phyloP scores from a whole-genome alignment of 2,888 invertebrate genomes.

The Phyllotreta striolata region DNA sequence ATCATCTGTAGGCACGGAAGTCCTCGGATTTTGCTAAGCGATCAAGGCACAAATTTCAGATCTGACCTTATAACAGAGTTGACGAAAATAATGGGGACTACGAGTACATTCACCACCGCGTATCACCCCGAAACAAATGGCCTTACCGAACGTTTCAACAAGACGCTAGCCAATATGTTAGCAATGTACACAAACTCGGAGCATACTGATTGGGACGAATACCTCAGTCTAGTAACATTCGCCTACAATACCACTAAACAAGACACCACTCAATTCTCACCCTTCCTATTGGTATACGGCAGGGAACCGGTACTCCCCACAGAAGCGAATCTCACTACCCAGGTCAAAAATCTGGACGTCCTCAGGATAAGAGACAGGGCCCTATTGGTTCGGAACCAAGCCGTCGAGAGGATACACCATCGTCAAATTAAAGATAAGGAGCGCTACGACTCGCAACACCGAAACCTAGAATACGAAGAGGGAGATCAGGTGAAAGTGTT shows the following conservation, averaged over 20 bases:
- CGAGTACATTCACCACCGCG: conserved; percentile 25
- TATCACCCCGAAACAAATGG: conserved; percentile 38
- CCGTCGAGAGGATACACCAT: conserved; percentile 7
- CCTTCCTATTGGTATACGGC: conserved; percentile 7
- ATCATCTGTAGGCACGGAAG: too few relatives aligned
- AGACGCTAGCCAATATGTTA: conserved; percentile 42
- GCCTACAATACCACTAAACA: conserved; percentile 30
- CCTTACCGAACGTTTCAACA: conserved; percentile 42
- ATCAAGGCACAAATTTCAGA: too few relatives aligned
- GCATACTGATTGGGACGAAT: conserved; percentile 32
- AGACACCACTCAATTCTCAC: conserved; percentile 26
- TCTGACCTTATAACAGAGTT: too few relatives aligned
- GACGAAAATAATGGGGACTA: too few relatives aligned
- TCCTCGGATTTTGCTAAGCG: too few relatives aligned
- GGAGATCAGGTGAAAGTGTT: conserved; percentile 7
- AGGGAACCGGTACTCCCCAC: conserved; percentile 29
- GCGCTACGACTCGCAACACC: too few relatives aligned
- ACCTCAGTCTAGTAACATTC: conserved; percentile 23
- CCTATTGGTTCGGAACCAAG: conserved; percentile 17
- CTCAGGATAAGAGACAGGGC: conserved; percentile 16
- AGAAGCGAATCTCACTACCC: conserved; percentile 6
- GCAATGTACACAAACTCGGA: conserved; percentile 36
- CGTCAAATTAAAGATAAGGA: too few relatives aligned
- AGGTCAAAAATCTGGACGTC: not conserved
- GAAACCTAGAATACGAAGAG: not conserved